Evolutionary conservation across 1,140 invertebrate species (phyloP).

Genomic region (Triops cancriformis): DNA sequence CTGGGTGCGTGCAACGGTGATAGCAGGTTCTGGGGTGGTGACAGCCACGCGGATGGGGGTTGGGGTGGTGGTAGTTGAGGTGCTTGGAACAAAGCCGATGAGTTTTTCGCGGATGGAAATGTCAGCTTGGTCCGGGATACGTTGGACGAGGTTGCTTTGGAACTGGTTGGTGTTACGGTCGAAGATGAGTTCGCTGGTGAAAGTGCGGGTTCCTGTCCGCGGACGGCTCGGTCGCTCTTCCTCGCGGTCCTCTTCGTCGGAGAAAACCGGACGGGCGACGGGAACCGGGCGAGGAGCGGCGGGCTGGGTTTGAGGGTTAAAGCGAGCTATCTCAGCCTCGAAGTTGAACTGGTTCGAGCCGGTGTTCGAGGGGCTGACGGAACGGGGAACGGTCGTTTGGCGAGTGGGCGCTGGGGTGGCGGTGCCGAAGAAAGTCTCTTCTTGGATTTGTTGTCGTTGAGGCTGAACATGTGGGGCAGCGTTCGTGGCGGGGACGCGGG

Average conservation of each 20-base stretch:
- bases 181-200: slow-evolving; percentile 52
- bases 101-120: slow-evolving; percentile 56
- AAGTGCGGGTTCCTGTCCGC: slow-evolving; percentile 21
- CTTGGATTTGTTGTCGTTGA: neutral
- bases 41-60: slow-evolving; percentile 40
- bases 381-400: slow-evolving; percentile 49
- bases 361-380: neutral
- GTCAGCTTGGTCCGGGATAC: slow-evolving; percentile 56
- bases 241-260: neutral
- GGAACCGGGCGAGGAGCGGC: neutral
- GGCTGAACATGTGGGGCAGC: neutral
- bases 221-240: neutral
- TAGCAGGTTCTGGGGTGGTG: slow-evolving; percentile 22
- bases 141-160: slow-evolving; percentile 67
- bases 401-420: neutral
- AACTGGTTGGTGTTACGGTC: slow-evolving; percentile 68
- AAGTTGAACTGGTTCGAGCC: slow-evolving; percentile 16
- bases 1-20: slow-evolving; percentile 30
- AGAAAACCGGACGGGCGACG: neutral
- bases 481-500: neutral
- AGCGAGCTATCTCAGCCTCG: slow-evolving; percentile 18
- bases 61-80: slow-evolving; percentile 35
- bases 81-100: slow-evolving; percentile 57
- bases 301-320: neutral
- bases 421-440: slow-evolving; percentile 11